Conservation (phyloP, 2,888 invertebrate genomes). For the Aquatica leii region DNA sequence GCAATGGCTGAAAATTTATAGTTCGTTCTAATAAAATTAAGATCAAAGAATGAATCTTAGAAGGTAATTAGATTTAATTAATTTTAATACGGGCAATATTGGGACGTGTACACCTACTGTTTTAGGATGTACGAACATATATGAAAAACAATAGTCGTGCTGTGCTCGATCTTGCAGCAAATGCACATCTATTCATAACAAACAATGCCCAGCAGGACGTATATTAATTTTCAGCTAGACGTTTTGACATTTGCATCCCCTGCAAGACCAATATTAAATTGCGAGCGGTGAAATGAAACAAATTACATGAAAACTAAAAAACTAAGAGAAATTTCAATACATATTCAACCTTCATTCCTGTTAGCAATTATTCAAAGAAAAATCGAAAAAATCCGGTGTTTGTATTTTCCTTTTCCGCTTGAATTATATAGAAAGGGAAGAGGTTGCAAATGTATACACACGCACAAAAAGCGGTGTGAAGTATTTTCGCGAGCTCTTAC, state of each 20-base stretch:
- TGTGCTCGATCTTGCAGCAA: slow-evolving; percentile 50
- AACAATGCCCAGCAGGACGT: slow-evolving; percentile 47
- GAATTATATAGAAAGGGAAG: neutral
- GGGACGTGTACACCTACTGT: slow-evolving; percentile 25
- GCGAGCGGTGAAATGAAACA: neutral
- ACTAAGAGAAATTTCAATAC: neutral
- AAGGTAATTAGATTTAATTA: slow-evolving; percentile 18
- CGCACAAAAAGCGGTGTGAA: neutral
- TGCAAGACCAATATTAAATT: slow-evolving; percentile 9
- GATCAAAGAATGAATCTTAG: too few relatives aligned
- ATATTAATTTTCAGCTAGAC: slow-evolving; percentile 45
- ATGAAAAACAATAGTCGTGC: slow-evolving; percentile 44
- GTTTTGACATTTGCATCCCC: slow-evolving; percentile 18
- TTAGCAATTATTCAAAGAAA: neutral
- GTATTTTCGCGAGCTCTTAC: neutral
- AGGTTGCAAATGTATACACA: neutral
- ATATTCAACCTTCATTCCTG: neutral
- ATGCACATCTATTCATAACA: slow-evolving; percentile 47
- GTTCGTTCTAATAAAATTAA: too few relatives aligned
- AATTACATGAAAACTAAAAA: neutral
- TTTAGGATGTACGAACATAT: slow-evolving; percentile 34
- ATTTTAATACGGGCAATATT: slow-evolving; percentile 29
- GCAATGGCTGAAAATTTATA: too few relatives aligned
- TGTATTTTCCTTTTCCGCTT: slow-evolving; percentile 16
- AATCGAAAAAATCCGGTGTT: slow-evolving; percentile 17